Conservation (phyloP, 2,888 invertebrate species). For the Cremastobaeus sp. region DNA sequence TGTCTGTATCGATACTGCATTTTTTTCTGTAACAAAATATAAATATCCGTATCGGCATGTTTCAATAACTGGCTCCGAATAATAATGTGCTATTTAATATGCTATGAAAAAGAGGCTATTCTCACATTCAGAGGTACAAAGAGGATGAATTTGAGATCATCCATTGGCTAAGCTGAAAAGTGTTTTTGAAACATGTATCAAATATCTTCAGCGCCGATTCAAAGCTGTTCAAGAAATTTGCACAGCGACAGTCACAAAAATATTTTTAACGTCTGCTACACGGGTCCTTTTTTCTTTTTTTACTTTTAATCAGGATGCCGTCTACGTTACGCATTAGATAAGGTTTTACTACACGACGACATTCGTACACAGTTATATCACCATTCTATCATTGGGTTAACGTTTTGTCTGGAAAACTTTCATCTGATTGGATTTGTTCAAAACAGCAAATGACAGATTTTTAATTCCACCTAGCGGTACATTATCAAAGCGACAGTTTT, state of each 20-base stretch:
- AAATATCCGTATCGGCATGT: slow-evolving; percentile 76
- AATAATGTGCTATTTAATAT: slow-evolving; percentile 70
- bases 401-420: slow-evolving; percentile 21
- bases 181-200: slow-evolving; percentile 50
- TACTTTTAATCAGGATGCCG: slow-evolving; percentile 50
- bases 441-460: no score
- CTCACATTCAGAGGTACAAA: slow-evolving; percentile 62
- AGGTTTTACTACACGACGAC: slow-evolving; percentile 52
- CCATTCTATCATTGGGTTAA: slow-evolving; percentile 4
- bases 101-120: slow-evolving; percentile 61
- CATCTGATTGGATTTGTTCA: slow-evolving; percentile 1
- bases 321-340: slow-evolving; percentile 41
- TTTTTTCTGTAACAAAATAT: slow-evolving; percentile 78
- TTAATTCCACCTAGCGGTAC: no score
- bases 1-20: slow-evolving; percentile 59
- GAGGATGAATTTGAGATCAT: slow-evolving; percentile 57
- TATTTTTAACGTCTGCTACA: slow-evolving; percentile 68
- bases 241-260: slow-evolving; percentile 74
- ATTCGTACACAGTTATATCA: slow-evolving; percentile 38
- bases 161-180: slow-evolving; percentile 56
- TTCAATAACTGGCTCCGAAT: slow-evolving; percentile 73
- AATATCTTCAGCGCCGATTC: slow-evolving; percentile 43
- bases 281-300: slow-evolving; percentile 55
- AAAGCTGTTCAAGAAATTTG: slow-evolving; percentile 54
- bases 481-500: no score